Evolutionary conservation across 1,140 invertebrate species (phyloP).

Genomic region (Drosophila biarmipes): DNA sequence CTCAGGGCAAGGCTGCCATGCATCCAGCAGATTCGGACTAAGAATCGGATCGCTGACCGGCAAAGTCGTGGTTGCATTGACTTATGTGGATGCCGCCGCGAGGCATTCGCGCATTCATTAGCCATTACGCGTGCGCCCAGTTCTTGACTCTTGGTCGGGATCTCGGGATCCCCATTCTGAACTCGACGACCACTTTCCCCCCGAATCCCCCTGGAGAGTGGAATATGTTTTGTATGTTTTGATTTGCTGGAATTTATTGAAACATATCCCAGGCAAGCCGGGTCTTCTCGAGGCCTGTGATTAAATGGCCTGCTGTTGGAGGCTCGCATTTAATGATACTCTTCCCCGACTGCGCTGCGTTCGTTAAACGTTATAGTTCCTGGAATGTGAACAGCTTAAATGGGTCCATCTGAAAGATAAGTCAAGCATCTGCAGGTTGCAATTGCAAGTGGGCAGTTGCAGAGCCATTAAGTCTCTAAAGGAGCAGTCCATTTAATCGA

Average conservation of each 20-base stretch:
- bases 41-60: constrained; percentile 41
- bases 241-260: constrained; percentile 80
- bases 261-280: constrained; percentile 62
- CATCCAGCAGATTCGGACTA: constrained; percentile 20
- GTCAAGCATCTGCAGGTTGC: constrained; percentile 31
- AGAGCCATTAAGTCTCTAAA: constrained; percentile 8
- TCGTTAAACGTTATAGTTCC: constrained; percentile 71
- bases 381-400: constrained; percentile 51
- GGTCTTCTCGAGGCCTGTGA: constrained; percentile 48
- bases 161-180: constrained; percentile 3
- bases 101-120: constrained; percentile 79
- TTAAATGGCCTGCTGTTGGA: constrained; percentile 61
- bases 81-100: constrained; percentile 55
- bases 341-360: constrained; percentile 23
- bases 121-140: constrained; percentile 65
- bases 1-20: constrained; percentile 61
- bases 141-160: constrained; percentile 23
- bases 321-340: constrained; percentile 68
- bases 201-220: constrained; percentile 8
- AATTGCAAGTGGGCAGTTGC: constrained; percentile 30
- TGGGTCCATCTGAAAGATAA: constrained; percentile 31
- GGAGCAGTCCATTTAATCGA: constrained; percentile 23
- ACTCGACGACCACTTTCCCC: not conserved
- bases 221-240: constrained; percentile 57
- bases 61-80: constrained; percentile 38